Base-by-base conservation (phyloP, 1,140 invertebrate species). In the Arctopsyche grandis region DNA sequence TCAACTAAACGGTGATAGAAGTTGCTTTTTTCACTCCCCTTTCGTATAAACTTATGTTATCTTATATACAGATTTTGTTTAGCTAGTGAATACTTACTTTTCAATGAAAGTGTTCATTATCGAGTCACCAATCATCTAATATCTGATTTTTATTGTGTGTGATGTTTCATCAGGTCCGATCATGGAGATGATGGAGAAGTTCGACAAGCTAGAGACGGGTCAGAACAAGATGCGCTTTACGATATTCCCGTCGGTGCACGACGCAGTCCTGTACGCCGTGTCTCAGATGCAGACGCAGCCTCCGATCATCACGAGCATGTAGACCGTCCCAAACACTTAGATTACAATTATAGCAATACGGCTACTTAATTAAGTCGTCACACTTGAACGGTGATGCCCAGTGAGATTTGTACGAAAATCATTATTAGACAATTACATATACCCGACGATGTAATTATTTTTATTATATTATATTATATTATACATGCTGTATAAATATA, bases 161-260 rank as follows among this genome's bases (percentile, higher is more conserved):
- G n/a, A n/a, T n/a, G 83, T 69, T 12, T 56, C 86, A 86, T 24
- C 86, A 91, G 90, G 89, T 75, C 90, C 90, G 12, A 90, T 93
- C 0, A 88, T 91, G 80, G 91, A 93, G 83, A 91, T 89, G 82
- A 90, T 94, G 82, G 88, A 90, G 66, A 89, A 88, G 58, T 93
- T 90, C 85, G 90, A 91, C 81, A 85, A 87, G 0, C 84, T 89
- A 14, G 89, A 92, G 79, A 80, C 85, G 0, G 90, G 89, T 43
- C 84, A 89, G 48, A 86, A 89, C 10, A 87, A 90, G 24, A 88
- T 91, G 69, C 71, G 78, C 19, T 69, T 89, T 73, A 88, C 90
- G 46, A 89, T 90, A 10, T 94, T 94, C 84, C 93, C 93, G 0
- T 93, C 92, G 0, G 89, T 94, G 0, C 92, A 93, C 81, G 93